phyloP scores from a whole-genome alignment of 2,113 vertebrate genomes.

The Cynocephalus volans region DNA sequence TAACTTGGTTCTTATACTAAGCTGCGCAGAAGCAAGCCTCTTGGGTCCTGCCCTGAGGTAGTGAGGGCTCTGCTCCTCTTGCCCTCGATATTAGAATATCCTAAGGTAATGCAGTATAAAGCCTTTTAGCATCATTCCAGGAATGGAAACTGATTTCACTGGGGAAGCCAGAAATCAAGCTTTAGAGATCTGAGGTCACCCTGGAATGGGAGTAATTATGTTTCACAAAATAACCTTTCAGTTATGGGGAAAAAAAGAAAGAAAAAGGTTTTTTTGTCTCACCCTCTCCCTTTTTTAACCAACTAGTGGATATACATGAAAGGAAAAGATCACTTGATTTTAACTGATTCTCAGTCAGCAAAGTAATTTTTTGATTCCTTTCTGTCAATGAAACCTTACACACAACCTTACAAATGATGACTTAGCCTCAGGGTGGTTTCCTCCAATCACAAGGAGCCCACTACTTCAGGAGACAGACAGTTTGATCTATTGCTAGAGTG shows the following conservation, averaged over 20 bases:
- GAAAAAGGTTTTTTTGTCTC: neutral
- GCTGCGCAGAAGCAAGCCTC: neutral
- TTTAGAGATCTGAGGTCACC: neutral
- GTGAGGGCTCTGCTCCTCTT: neutral
- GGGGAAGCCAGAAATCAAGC: slow-evolving; percentile 16
- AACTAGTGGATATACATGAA: neutral
- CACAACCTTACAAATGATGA: neutral
- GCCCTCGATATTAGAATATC: neutral
- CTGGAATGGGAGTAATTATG: slow-evolving; percentile 53
- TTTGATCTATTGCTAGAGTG: neutral
- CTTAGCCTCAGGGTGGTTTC: neutral
- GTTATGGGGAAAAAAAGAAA: neutral
- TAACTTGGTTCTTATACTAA: neutral
- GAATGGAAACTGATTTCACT: neutral
- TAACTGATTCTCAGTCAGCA: neutral
- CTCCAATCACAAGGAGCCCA: neutral
- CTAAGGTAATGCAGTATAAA: neutral
- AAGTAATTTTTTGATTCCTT: neutral
- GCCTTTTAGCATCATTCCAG: neutral
- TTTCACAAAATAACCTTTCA: slow-evolving; percentile 14
- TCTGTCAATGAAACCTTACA: neutral
- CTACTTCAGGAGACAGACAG: neutral
- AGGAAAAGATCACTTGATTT: slow-evolving; percentile 14
- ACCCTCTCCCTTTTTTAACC: neutral
- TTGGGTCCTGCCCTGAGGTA: neutral